Evolutionary conservation across 2,113 vertebrate species (phyloP).

Genomic region (Rhinolophus sinicus): DNA sequence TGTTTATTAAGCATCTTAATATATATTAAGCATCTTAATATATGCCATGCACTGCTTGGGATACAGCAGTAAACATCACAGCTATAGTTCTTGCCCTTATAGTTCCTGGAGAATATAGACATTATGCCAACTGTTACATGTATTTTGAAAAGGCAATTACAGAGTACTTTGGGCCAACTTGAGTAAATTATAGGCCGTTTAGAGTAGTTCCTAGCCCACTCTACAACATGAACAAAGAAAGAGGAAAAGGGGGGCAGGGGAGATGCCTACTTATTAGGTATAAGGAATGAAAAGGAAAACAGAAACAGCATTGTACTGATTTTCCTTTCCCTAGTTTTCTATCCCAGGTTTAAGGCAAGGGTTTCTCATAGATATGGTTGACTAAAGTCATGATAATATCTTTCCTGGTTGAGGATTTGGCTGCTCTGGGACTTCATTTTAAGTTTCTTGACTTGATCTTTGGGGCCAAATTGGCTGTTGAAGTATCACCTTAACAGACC

Average conservation of each 20-base stretch:
- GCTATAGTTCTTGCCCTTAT: neutral
- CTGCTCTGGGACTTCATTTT: neutral
- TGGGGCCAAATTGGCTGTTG: neutral
- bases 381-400: neutral
- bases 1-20: neutral
- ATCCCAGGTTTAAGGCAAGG: neutral
- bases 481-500: neutral
- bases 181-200: neutral
- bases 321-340: neutral
- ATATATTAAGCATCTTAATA: neutral
- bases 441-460: slow-evolving; percentile 16
- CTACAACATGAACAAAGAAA: neutral
- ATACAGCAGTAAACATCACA: neutral
- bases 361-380: neutral
- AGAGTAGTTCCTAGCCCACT: neutral
- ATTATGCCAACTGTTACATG: neutral
- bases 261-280: neutral
- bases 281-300: neutral
- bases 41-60: neutral
- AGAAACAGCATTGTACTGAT: neutral
- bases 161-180: neutral
- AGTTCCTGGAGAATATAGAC: neutral
- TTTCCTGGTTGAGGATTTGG: neutral
- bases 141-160: neutral
- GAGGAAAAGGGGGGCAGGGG: neutral